Evolutionary conservation across 2,113 vertebrate genomes (phyloP).

Genomic region (Antigone vipio): DNA sequence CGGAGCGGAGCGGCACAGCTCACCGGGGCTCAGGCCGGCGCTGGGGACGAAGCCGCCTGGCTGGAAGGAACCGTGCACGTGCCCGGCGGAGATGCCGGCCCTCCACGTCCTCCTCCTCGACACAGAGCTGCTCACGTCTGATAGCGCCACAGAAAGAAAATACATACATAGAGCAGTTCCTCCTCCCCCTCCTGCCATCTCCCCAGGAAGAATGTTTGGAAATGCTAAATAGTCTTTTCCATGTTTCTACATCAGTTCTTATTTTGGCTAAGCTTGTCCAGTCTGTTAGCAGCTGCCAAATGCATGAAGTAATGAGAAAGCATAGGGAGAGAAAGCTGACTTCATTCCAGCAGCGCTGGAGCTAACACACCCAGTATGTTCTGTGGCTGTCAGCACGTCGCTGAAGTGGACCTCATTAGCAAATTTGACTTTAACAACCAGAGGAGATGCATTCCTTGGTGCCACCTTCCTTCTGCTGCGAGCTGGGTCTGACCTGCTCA

Average conservation of each 20-base stretch:
- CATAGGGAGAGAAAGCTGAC: slow-evolving; percentile 17
- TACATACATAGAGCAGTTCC: not conserved
- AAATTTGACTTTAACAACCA: not conserved
- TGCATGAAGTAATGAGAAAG: slow-evolving; percentile 36
- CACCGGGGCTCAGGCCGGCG: not conserved
- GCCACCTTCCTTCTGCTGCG: not conserved
- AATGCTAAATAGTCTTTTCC: slow-evolving; percentile 20
- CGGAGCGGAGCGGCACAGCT: not conserved
- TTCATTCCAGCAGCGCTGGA: not conserved
- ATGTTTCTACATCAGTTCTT: not conserved
- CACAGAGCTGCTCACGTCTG: not conserved
- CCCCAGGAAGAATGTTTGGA: not conserved
- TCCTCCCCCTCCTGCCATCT: not conserved
- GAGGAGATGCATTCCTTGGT: not conserved
- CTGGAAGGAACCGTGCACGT: not conserved
- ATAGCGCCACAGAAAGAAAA: not conserved
- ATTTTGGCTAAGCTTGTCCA: slow-evolving; percentile 20
- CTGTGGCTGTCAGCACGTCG: not conserved
- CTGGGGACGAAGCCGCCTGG: not conserved
- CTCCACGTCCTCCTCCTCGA: not conserved
- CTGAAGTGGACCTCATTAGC: not conserved
- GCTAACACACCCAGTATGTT: not conserved
- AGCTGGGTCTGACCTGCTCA: not conserved
- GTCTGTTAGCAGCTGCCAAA: slow-evolving; percentile 41
- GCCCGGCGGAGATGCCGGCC: not conserved